These are phyloP conservation scores for Myiozetetes cayanensis DNA, from an alignment of 2,113 vertebrate genomes.

Conservation along the genomic window DNA sequence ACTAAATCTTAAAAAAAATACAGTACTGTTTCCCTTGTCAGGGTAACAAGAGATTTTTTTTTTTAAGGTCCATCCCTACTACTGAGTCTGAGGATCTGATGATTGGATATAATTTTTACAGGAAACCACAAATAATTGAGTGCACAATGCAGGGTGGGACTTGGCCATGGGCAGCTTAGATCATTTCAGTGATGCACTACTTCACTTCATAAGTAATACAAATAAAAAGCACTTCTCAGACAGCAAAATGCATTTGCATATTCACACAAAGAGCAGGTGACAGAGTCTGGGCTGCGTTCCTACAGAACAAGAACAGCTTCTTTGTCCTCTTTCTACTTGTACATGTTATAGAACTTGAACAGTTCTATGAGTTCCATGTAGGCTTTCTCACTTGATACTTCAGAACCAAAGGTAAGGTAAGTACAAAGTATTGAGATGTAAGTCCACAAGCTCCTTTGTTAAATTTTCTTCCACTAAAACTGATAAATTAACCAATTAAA, in stretches of 20 bases:
- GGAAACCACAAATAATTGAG: background rate
- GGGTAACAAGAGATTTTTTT: background rate
- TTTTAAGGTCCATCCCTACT: background rate
- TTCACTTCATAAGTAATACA: background rate
- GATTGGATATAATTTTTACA: background rate
- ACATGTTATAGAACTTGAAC: background rate
- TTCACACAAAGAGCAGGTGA: background rate
- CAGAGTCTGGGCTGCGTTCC: background rate
- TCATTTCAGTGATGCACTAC: background rate
- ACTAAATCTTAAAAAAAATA: background rate
- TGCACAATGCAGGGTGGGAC: background rate
- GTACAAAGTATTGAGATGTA: slow-evolving; percentile 8
- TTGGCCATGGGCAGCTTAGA: background rate
- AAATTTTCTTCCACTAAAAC: slow-evolving; percentile 35
- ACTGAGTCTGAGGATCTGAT: background rate
- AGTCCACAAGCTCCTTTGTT: background rate
- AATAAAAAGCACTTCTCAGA: background rate
- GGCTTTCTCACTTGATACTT: slow-evolving; percentile 32
- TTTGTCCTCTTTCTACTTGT: background rate
- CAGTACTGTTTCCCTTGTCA: background rate
- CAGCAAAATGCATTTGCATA: background rate
- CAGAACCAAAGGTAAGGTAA: slow-evolving; percentile 23
- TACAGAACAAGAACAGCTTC: background rate
- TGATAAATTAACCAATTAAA: slow-evolving; percentile 65
- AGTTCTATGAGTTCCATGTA: background rate